Evolutionary conservation across 2,888 invertebrate genomes (phyloP).

Genomic region (Heliconius ethilla): DNA sequence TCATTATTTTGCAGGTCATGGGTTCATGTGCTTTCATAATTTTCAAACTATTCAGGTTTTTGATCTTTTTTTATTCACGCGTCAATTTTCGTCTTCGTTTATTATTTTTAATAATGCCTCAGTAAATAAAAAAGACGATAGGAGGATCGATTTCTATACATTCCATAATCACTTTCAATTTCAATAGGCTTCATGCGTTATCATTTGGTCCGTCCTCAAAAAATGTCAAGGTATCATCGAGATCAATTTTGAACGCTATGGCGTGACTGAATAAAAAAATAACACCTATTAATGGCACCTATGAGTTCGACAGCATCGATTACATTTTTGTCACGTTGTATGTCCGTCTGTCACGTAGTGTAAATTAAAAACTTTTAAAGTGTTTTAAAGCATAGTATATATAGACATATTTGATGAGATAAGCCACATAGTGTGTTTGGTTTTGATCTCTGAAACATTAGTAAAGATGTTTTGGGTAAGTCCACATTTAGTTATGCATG

Average conservation of each 20-base stretch:
- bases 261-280: constrained; percentile 39
- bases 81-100: too few relatives aligned
- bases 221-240: constrained; percentile 34
- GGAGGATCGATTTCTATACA: constrained; percentile 14
- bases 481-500: constrained; percentile 10
- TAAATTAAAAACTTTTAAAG: constrained; percentile 57
- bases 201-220: constrained; percentile 26
- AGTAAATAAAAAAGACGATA: background rate
- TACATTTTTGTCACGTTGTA: constrained; percentile 70
- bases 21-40: too few relatives aligned
- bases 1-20: too few relatives aligned
- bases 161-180: constrained; percentile 27
- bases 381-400: constrained; percentile 67
- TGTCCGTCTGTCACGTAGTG: constrained; percentile 66
- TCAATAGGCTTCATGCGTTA: constrained; percentile 10
- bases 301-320: constrained; percentile 68
- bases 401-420: constrained; percentile 60
- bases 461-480: constrained; percentile 66
- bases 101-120: background rate
- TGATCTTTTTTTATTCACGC: too few relatives aligned
- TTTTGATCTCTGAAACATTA: constrained; percentile 57
- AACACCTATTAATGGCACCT: constrained; percentile 34
- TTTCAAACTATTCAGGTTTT: too few relatives aligned
- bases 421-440: constrained; percentile 61
- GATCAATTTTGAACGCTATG: constrained; percentile 21